Base-by-base conservation (phyloP, 2,888 invertebrate species). In the Mythimna vitellina region DNA sequence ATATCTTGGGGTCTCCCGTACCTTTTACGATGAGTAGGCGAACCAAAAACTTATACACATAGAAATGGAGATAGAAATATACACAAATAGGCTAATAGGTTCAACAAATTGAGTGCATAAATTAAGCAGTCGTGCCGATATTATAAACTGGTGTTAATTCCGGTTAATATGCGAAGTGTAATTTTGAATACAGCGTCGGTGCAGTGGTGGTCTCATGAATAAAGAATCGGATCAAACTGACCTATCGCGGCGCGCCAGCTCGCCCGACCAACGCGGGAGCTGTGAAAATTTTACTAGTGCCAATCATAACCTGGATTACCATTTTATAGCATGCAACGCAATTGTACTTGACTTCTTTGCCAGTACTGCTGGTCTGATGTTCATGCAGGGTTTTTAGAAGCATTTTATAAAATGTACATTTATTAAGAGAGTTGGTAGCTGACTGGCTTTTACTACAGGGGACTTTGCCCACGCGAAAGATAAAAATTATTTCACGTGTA, bases 261-360 rank as follows among this genome's bases (percentile, higher is more conserved):
- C 73, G 78, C 78, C 85, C 76, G 78, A 75, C 83, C 76, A 62
- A 76, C 84, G 73, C 75, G 84, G 74, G 83, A 81, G 78, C 79
- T 76, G 76, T 84, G 86, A 85, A 87, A 84, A 86, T 88, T 86
- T 86, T 78, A 84, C 85, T 80, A 86, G 88, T 86, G 88, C 89
- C 90, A 90, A 91, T 91, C 90, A 91, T 91, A 89, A 86, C 86
- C 81, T 77, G 84, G 84, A 91, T 91, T 91, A 89, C 87, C 89
- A 89, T 90, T 89, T 89, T 89, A 89, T 86, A 86, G 82, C 85
- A 68, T 73, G 78, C 80, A 80, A 79, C 71, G 78, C 70, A 84
- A 76, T 73, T 69, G 70, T 74, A 78, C 70, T 83, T 70, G 78
- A 74, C 74, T 81, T 75, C 72, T 78, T 76, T 80, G 63, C 75